These are phyloP conservation scores for Coenonympha glycerion DNA, from an alignment of 2,888 invertebrate species.

Conservation along the genomic window DNA sequence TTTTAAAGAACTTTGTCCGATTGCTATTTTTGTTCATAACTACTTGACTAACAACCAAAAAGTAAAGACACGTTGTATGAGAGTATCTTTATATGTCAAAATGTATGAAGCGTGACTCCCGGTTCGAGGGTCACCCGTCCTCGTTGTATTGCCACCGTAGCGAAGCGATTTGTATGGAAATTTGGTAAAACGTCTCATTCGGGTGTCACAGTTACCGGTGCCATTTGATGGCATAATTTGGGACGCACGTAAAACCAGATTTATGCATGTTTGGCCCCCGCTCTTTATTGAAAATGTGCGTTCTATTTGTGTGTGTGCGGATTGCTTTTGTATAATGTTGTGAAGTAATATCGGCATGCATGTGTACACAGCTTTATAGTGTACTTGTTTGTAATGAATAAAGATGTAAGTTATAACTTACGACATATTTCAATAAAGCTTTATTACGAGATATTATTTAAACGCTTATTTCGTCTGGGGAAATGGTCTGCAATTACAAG, in stretches of 20 bases:
- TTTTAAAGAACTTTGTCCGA: no score
- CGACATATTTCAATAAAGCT: no score
- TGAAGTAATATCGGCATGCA: background rate
- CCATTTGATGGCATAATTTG: slow-evolving; percentile 71
- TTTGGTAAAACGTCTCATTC: slow-evolving; percentile 54
- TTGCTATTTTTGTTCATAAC: no score
- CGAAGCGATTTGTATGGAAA: slow-evolving; percentile 74
- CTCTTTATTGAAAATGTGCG: slow-evolving; percentile 64
- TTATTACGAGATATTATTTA: background rate
- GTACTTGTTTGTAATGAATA: background rate
- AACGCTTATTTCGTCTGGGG: background rate
- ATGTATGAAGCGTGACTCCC: slow-evolving; percentile 68
- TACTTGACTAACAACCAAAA: no score
- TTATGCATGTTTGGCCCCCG: slow-evolving; percentile 60
- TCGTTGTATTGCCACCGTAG: slow-evolving; percentile 41
- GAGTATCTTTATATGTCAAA: slow-evolving; percentile 61
- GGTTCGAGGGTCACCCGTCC: slow-evolving; percentile 27
- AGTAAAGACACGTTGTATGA: no score
- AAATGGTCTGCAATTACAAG: background rate
- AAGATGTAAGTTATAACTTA: no score
- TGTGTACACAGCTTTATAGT: no score
- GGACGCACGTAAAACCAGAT: slow-evolving; percentile 49
- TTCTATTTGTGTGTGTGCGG: slow-evolving; percentile 20
- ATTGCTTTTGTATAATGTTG: background rate
- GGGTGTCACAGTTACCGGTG: slow-evolving; percentile 39